Evolutionary conservation across 2,797 vertebrate genomes (phyloP).

Genomic region (Paramormyrops hopkinsi): DNA sequence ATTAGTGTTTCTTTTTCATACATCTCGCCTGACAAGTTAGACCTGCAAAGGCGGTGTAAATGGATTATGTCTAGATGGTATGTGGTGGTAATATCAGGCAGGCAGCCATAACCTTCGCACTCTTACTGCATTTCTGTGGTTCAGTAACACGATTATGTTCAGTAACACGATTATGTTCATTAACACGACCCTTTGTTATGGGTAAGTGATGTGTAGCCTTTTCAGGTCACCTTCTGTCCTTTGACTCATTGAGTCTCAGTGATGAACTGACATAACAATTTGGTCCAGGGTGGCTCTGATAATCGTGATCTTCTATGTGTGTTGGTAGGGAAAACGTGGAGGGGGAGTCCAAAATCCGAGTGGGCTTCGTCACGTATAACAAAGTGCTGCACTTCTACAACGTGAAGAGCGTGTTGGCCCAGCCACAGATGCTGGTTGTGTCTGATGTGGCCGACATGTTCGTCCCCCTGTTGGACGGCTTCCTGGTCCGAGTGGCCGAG

Average conservation of each 20-base stretch:
- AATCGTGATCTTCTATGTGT: not conserved
- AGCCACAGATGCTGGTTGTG: constrained; percentile 98
- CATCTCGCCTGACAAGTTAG: not conserved
- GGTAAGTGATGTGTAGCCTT: not conserved
- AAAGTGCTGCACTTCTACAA: constrained; percentile 99
- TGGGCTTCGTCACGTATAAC: constrained; percentile 97
- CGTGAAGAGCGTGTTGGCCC: constrained; percentile 89
- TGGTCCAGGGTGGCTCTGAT: not conserved
- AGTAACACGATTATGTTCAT: not conserved
- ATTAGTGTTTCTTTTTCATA: not conserved
- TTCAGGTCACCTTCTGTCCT: not conserved
- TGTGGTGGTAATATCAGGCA: not conserved
- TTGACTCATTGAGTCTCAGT: not conserved
- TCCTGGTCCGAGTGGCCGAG: constrained; percentile 85
- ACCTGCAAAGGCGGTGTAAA: not conserved
- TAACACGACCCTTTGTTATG: not conserved
- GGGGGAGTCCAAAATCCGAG: constrained; percentile 78
- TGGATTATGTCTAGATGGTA: not conserved
- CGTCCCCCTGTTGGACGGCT: constrained; percentile 91
- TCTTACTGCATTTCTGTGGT: not conserved
- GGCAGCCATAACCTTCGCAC: not conserved
- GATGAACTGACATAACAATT: not conserved
- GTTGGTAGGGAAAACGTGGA: constrained; percentile 77
- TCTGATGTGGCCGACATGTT: constrained; percentile 97
- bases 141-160: not conserved